Percentiles rank a stretch among this genome's conserved stretches.
These are phyloP conservation scores for Lasiurus cinereus DNA, from an alignment of 2,113 vertebrate species.

Conservation along the genomic window DNA sequence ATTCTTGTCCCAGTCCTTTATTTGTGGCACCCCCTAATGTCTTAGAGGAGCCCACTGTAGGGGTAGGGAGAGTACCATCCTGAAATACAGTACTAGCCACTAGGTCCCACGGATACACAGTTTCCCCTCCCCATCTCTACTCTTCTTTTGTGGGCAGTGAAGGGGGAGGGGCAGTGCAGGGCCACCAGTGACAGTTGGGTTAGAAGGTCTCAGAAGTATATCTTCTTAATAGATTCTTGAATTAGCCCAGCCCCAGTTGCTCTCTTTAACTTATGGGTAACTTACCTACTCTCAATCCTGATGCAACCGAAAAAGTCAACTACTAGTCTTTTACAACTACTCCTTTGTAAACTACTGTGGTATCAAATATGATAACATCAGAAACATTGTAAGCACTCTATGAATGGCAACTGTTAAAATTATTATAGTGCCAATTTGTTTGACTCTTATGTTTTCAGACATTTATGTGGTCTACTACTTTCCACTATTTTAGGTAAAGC, in stretches of 20 bases:
- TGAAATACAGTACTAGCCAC: neutral
- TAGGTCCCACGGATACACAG: neutral
- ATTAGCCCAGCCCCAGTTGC: neutral
- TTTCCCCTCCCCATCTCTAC: neutral
- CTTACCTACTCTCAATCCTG: neutral
- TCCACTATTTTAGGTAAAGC: slow-evolving; percentile 23
- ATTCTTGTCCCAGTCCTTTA: neutral
- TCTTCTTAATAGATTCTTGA: neutral
- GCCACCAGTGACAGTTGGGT: neutral
- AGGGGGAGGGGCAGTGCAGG: neutral
- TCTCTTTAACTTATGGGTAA: neutral
- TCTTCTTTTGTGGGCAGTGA: neutral
- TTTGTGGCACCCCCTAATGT: neutral
- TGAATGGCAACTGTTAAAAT: neutral
- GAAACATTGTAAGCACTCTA: neutral
- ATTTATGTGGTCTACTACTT: slow-evolving; percentile 19
- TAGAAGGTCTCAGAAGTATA: neutral
- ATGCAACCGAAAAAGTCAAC: neutral
- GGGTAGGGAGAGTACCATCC: neutral
- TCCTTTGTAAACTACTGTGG: neutral
- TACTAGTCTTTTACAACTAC: neutral
- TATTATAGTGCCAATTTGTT: neutral
- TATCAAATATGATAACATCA: neutral
- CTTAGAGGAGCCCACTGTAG: neutral
- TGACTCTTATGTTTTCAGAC: neutral